Base-by-base conservation (phyloP, 2,888 invertebrate species). In the Netelia fuscicornis region DNA sequence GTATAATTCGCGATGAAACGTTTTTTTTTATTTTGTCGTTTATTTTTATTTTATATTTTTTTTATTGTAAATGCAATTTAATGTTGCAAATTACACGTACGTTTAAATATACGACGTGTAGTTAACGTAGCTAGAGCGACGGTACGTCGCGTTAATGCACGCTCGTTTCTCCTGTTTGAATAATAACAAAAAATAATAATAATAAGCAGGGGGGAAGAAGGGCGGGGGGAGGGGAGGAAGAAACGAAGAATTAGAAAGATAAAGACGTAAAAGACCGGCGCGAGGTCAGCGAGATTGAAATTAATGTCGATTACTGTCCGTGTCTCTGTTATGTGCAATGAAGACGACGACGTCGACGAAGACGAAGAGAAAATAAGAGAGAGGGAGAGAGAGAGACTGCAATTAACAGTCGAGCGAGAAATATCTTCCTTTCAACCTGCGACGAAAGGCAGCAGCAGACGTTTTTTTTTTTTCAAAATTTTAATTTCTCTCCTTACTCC, bases 271-370 rank as follows among this genome's bases (percentile, higher is more conserved):
- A 68, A 71, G 71, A 72, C 72, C 67, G 60, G 72, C 30, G 75
- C 86, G 84, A 87, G 87, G 87, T 86, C 83, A 86, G 77, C 84
- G 67, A 84, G 87, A 86, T 86, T 84, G 86, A 86, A 87, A 86
- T 87, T 86, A 87, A 87, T 86, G 87, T 86, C 83, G 84, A 87
- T 87, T 86, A 83, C 78, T 83, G 75, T 48, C 70, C 70, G 64
- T 81, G 65, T 81, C 81, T 56, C 54, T 81, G 81, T 64, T 76
- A 62, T 67, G 79, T 75, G 79, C 74, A 83, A 83, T 74, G 83
- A 79, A 74, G 54, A 79, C 72, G 72, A 70, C 79, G 70, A 75
- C 65, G 62, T 74, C 75, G 74, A 75, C 78, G 79, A 83, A 68
- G 65, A 72, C 72, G 72, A 77, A 77, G 85, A 62, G 48, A 1